Percentiles rank a stretch among this genome's conserved stretches.
Conservation (phyloP, 2,888 invertebrate species). For the Lordiphosa fenestrarum region DNA sequence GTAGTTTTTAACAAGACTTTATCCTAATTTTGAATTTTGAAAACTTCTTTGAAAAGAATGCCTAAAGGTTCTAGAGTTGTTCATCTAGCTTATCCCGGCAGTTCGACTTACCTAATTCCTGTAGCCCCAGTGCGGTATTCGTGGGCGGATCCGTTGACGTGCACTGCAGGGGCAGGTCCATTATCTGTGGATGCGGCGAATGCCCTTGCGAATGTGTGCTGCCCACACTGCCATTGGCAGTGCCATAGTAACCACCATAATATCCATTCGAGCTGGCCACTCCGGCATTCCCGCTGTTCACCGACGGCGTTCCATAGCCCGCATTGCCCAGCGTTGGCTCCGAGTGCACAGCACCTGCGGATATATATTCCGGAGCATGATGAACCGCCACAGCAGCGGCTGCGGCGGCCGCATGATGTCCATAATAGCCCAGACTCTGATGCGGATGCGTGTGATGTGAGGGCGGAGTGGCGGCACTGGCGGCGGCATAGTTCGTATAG, state of each 20-base stretch:
- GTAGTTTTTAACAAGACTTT: no score
- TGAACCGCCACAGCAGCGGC: conserved; percentile 72
- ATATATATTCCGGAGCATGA: conserved; percentile 73
- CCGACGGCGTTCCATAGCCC: conserved; percentile 74
- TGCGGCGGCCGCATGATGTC: conserved; percentile 67
- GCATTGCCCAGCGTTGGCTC: conserved; percentile 40
- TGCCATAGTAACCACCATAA: conserved; percentile 78
- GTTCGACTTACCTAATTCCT: conserved; percentile 77
- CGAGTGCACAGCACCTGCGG: conserved; percentile 72
- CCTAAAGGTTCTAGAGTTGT: no score
- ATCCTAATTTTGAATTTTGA: no score
- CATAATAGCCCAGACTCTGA: conserved; percentile 76
- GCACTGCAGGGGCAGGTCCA: conserved; percentile 80
- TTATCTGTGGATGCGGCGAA: conserved; percentile 79
- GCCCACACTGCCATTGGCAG: conserved; percentile 75
- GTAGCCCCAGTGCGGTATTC: conserved; percentile 80
- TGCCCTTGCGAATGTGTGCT: conserved; percentile 78
- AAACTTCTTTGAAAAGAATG: no score
- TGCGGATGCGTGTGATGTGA: conserved; percentile 71
- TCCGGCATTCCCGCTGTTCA: conserved; percentile 55
- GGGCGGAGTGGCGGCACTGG: conserved; percentile 69
- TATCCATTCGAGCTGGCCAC: conserved; percentile 69
- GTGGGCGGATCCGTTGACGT: conserved; percentile 79
- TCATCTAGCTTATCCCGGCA: no score
- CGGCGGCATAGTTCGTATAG: conserved; percentile 70